Conservation (phyloP, 1,140 invertebrate species). For the Meloidogyne hapla region DNA sequence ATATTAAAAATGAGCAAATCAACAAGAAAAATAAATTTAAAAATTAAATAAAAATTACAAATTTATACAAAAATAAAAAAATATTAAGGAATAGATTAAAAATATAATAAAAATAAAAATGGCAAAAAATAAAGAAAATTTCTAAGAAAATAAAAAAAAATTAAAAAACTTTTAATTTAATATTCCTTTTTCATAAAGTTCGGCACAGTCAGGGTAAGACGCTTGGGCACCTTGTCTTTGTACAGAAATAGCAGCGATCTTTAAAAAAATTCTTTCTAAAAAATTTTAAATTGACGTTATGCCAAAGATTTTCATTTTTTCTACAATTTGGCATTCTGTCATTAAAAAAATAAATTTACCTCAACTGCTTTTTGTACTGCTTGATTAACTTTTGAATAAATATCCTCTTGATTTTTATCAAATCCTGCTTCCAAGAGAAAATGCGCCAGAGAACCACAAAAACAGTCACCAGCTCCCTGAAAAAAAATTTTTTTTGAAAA, state of each 20-base stretch:
- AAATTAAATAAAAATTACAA: neutral
- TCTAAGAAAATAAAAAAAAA: neutral
- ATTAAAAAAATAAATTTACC: neutral
- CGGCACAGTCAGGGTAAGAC: constrained; percentile 48
- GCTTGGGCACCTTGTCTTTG: constrained; percentile 46
- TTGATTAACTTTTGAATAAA: constrained; percentile 13
- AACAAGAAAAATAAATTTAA: neutral
- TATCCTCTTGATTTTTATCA: constrained; percentile 22
- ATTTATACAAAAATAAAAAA: constrained; percentile 8
- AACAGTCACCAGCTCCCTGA: constrained; percentile 53
- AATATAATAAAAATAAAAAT: too few species aligned
- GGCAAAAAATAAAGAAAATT: neutral
- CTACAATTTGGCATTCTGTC: neutral
- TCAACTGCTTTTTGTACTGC: neutral
- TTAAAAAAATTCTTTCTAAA: neutral
- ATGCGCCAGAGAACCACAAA: constrained; percentile 50
- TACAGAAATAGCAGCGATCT: constrained; percentile 50
- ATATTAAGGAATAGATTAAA: too few species aligned
- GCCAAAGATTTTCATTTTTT: neutral
- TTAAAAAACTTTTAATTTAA: constrained; percentile 9
- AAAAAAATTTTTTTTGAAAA: constrained; percentile 13
- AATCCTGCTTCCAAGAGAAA: constrained; percentile 35
- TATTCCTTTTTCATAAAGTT: constrained; percentile 39
- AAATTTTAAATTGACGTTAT: neutral
- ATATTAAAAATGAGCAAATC: neutral